A percentile compares a stretch with the other conserved stretches of the same genome.
These are phyloP conservation scores for Merodon equestris DNA, from an alignment of 2,888 invertebrate species.

Conservation along the genomic window DNA sequence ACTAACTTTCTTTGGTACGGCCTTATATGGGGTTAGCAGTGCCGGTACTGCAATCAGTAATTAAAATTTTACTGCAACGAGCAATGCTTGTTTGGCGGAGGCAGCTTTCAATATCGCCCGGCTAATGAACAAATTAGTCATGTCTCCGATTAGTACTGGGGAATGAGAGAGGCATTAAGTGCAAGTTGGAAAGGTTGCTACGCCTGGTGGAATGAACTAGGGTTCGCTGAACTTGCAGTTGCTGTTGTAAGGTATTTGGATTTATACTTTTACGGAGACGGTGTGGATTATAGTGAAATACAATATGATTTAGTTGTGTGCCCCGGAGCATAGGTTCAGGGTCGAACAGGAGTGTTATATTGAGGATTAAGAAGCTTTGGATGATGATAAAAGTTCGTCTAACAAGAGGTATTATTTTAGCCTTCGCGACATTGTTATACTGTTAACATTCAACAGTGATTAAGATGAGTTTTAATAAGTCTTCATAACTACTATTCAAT, in stretches of 20 bases:
- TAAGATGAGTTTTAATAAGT: too few species aligned
- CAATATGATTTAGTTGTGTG: too few species aligned
- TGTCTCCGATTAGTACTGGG: constrained; percentile 18
- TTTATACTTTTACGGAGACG: too few species aligned
- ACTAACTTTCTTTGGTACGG: constrained; percentile 22
- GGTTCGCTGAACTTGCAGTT: constrained; percentile 25
- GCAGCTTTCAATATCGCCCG: constrained; percentile 26
- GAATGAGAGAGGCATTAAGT: constrained; percentile 21
- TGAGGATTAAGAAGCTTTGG: too few species aligned
- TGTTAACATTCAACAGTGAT: too few species aligned
- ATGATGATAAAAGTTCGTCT: too few species aligned
- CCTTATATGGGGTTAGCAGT: constrained; percentile 20
- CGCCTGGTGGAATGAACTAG: background rate
- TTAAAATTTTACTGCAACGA: constrained; percentile 44
- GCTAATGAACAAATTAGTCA: constrained; percentile 35
- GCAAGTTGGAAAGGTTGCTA: constrained; percentile 14
- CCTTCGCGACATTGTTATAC: too few species aligned
- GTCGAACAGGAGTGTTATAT: too few species aligned
- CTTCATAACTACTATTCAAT: too few species aligned
- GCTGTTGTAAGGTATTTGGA: background rate
- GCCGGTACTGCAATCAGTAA: constrained; percentile 29
- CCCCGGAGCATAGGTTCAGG: too few species aligned
- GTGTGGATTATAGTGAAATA: too few species aligned
- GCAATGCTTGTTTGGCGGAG: constrained; percentile 16
- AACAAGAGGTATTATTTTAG: too few species aligned